These are phyloP conservation scores for Hypotaenidia philippensis DNA, from an alignment of 2,797 vertebrate species.

Conservation along the genomic window DNA sequence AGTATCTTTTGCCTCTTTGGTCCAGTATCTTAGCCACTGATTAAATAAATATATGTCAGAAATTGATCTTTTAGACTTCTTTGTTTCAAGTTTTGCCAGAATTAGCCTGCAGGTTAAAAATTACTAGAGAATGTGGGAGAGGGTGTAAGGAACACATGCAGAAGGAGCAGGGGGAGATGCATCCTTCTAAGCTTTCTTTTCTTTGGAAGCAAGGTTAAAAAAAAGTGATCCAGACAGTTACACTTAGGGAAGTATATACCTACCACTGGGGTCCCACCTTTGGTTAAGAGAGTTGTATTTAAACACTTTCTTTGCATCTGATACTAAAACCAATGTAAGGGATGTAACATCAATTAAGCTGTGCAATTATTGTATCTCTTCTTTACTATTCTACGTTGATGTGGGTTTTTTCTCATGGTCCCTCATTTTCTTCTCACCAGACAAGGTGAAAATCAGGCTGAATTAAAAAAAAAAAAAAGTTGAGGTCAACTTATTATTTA, in stretches of 20 bases:
- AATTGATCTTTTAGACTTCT: not conserved
- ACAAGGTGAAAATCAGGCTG: not conserved
- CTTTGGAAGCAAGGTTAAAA: not conserved
- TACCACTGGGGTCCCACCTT: not conserved
- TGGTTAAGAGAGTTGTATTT: not conserved
- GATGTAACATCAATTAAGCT: not conserved
- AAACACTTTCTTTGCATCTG: not conserved
- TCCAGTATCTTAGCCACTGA: not conserved
- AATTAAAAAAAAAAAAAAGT: not conserved
- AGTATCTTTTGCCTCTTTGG: not conserved
- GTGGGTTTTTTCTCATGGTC: not conserved
- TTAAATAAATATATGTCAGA: not conserved
- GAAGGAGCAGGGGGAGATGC: not conserved
- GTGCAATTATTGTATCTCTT: not conserved
- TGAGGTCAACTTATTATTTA: not conserved
- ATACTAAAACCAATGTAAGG: not conserved
- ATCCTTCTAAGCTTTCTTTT: not conserved
- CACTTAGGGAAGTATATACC: not conserved
- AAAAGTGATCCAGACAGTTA: not conserved
- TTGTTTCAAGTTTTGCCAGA: not conserved
- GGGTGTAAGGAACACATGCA: rapidly evolving
- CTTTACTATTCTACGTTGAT: not conserved
- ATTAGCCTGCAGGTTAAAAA: not conserved
- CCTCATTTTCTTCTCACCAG: not conserved
- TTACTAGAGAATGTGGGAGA: not conserved